phyloP scores from a whole-genome alignment of 2,888 invertebrate species.

The Bombyx huttoni region DNA sequence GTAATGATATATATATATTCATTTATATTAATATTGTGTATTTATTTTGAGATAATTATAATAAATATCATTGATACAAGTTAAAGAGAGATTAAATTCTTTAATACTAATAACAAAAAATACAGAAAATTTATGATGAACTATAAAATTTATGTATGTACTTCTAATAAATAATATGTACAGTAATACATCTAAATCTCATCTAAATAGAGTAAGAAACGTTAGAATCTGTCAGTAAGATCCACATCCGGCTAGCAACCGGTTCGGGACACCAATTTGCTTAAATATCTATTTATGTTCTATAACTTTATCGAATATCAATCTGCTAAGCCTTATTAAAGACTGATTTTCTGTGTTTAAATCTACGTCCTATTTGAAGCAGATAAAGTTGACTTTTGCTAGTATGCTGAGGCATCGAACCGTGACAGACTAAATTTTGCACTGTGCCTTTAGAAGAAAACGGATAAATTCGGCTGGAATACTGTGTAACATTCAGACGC shows the following conservation, averaged over 20 bases:
- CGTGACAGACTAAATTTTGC: not conserved
- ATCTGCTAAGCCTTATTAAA: constrained; percentile 1
- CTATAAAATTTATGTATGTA: too few relatives aligned
- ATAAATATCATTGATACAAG: too few relatives aligned
- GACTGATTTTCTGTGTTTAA: not conserved
- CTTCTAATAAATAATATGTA: too few relatives aligned
- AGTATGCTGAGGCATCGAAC: not conserved
- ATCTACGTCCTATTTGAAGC: not conserved
- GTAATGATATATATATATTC: too few relatives aligned
- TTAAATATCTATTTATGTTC: constrained; percentile 15
- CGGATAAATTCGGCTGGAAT: not conserved
- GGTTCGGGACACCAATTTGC: constrained; percentile 15
- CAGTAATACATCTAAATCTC: too few relatives aligned
- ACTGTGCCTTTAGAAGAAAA: not conserved
- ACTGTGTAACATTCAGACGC: not conserved
- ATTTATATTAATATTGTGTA: too few relatives aligned
- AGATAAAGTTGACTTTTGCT: not conserved
- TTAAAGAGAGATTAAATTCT: too few relatives aligned
- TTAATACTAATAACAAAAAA: too few relatives aligned
- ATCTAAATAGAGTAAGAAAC: not conserved
- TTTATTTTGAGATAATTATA: too few relatives aligned
- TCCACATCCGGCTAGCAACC: constrained; percentile 22
- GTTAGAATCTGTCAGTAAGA: constrained; percentile 4
- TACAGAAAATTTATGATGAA: too few relatives aligned
- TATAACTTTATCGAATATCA: constrained; percentile 15